Conservation (phyloP, 2,113 vertebrate species). For the Pseudolaguvia tuberculata region DNA sequence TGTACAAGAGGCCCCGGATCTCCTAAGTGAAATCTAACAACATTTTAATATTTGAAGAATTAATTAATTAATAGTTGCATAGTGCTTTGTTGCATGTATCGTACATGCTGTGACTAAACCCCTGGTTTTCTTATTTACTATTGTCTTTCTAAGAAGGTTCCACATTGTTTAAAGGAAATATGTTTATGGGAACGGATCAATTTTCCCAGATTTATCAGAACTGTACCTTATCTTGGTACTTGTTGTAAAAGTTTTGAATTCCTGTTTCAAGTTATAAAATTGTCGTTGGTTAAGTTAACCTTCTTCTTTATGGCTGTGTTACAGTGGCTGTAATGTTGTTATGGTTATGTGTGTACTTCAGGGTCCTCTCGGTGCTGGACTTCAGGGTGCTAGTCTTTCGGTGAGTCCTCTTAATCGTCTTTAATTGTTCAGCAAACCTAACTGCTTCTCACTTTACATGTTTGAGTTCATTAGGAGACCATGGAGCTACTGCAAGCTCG, state of each 20-base stretch:
- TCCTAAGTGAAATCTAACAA: neutral
- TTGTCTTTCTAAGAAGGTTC: neutral
- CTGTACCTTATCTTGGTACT: too few relatives aligned
- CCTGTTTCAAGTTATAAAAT: too few relatives aligned
- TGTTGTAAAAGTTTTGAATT: too few relatives aligned
- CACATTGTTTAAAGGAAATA: neutral
- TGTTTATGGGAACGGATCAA: neutral
- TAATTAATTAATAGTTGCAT: neutral
- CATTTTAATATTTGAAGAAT: neutral
- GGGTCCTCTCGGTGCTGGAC: constrained; percentile 81
- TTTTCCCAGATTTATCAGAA: neutral
- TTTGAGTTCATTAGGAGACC: constrained; percentile 71
- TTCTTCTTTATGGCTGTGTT: neutral
- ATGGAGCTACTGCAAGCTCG: constrained; percentile 88
- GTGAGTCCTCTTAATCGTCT: constrained; percentile 60
- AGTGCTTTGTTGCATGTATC: too few relatives aligned
- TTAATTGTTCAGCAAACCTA: neutral
- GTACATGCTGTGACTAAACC: neutral
- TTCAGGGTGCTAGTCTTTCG: constrained; percentile 82
- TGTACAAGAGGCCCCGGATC: too few relatives aligned
- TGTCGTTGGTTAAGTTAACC: too few relatives aligned
- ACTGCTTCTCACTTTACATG: neutral
- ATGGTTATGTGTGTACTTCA: constrained; percentile 53
- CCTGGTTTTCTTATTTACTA: neutral
- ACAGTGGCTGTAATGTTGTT: neutral